Conservation (phyloP, 1,140 invertebrate genomes). For the Drosophila saltans region DNA sequence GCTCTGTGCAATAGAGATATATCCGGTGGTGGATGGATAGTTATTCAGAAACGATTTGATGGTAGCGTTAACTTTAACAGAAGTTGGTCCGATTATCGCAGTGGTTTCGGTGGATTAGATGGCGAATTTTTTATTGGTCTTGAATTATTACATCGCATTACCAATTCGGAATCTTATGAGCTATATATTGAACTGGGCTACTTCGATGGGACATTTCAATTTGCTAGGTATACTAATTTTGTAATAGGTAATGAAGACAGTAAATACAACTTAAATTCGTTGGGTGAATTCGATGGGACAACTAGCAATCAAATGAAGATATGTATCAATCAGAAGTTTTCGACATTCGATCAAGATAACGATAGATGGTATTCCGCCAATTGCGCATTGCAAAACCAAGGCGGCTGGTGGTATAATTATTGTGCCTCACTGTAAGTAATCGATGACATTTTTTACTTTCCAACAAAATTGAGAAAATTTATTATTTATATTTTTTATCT, state of each 20-base stretch:
- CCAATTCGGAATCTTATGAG: background rate
- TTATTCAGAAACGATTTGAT: too few species aligned
- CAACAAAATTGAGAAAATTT: too few species aligned
- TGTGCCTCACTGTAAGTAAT: background rate
- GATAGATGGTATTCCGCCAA: background rate
- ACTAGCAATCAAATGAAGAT: background rate
- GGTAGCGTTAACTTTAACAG: too few species aligned
- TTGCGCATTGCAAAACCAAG: background rate
- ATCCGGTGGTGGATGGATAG: too few species aligned
- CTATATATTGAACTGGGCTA: background rate
- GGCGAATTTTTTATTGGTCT: constrained; percentile 22
- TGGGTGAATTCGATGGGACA: background rate
- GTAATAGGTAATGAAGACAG: background rate
- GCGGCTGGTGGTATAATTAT: background rate
- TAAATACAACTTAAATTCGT: background rate
- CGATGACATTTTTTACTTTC: too few species aligned
- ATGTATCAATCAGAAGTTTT: background rate
- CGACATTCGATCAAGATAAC: background rate
- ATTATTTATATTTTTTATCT: too few species aligned
- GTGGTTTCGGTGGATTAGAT: background rate
- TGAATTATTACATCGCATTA: constrained; percentile 6
- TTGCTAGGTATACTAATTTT: background rate
- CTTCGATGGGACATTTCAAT: background rate
- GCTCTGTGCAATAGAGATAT: too few species aligned
- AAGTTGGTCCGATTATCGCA: too few species aligned